Evolutionary conservation across 2,888 invertebrate genomes (phyloP), one percentile per base, ranked within the genome.

Genomic region (Zootermopsis nevadensis): DNA sequence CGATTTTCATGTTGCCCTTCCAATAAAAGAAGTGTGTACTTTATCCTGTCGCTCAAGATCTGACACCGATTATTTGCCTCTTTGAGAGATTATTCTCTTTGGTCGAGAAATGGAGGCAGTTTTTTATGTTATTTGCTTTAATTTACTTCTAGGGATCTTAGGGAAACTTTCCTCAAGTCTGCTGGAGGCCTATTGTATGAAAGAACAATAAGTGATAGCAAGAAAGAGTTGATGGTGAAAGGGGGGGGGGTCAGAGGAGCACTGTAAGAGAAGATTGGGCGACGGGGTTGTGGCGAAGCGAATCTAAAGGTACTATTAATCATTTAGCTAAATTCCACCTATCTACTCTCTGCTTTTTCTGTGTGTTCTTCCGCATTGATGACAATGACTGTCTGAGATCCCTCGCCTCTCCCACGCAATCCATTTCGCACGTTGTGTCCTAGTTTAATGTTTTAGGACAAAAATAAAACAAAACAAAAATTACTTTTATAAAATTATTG

Each of bases 171-270:
- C 60, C n/a, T 60, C 60, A 60, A 60, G 60, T 60, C 60, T 27
- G 60, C 60, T 60, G 60, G 60, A 60, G n/a, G 60, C 60, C 60
- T 60, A 12, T 60, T 60, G 60, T 60, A n/a, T 60, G 60, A n/a
- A 27, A 60, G 60, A 24, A 60, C 60, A 60, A 60, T 60, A 60
- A 60, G 69, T 69, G 33, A 69, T 2, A 15, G 33, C 33, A 33
- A 69, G 69, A 69, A 69, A 69, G 69, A 69, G 69, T 30, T 30
- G 33, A 33, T 15, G 31, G 33, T 22, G 33, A 22, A 19, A 69
- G 33, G 10, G 69, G 33, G 19, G 7, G 33, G 22, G n/a, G n/a
- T n/a, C n/a, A n/a, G n/a, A n/a, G n/a, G n/a, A n/a, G n/a, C n/a
- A n/a, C n/a, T n/a, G n/a, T n/a, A 22, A 69, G 24, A 31, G 69